Base-by-base conservation (phyloP, 2,888 invertebrate species). In the Hanleya hanleyi region DNA sequence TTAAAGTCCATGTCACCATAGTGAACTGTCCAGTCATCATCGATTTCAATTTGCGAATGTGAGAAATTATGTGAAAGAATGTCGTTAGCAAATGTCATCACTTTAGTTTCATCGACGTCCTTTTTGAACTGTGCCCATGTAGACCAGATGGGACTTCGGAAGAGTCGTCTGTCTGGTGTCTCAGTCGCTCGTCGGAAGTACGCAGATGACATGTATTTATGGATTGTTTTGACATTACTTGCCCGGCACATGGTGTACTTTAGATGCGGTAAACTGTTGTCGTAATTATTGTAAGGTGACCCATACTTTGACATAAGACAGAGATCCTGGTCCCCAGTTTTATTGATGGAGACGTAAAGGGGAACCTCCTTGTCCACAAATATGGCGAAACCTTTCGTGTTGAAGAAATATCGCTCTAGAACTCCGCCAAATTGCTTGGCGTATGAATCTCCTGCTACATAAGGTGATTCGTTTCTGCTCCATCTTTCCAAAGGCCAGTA, bases 131-230 rank as follows among this genome's bases (percentile, higher is more conserved):
- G 92, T 0, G 95, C 95, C 96, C 96, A 96, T 0, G 96, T 96
- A 0, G 96, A 96, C 96, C 96, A 97, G 70, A 97, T 94, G 0
- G 97, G 97, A 87, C 95, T 92, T 71, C 92, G 91, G 22, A 97
- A 93, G 94, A 96, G 95, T 70, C 93, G 91, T 70, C 91, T 91
- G 80, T 94, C 94, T 0, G 95, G 95, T 67, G 93, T 88, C 49
- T 92, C 93, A 22, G 68, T 88, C 0, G 95, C 94, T 83, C 93
- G 93, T 2, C 93, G 93, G 41, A 95, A 90, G 82, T 93, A 93
- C 1, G 91, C 92, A 35, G 92, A 90, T 0, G 94, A 91, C 0
- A 94, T 94, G 12, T 77, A 71, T 32, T 75, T 38, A 68, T 80
- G 81, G 12, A 82, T 67, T 1, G 69, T 68, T 36, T 69, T 75